These are phyloP conservation scores for Lepidochitona cinerea DNA, from an alignment of 2,888 invertebrate species.

Conservation along the genomic window DNA sequence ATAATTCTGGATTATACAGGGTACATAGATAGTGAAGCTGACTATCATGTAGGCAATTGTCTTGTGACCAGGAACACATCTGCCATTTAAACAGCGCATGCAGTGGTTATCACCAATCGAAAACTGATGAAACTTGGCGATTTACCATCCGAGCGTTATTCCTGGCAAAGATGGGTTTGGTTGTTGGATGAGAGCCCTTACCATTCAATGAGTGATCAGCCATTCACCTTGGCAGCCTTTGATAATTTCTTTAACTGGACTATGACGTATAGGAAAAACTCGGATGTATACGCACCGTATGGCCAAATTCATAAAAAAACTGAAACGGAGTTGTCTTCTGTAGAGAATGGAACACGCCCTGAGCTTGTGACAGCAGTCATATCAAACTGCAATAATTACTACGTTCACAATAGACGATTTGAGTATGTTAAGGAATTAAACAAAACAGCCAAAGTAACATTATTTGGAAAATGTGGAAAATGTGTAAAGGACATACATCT, in stretches of 20 bases:
- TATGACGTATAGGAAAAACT: not conserved
- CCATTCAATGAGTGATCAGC: not conserved
- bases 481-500: too few species aligned
- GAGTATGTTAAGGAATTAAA: not conserved
- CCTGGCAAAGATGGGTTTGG: slow-evolving; percentile 5
- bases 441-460: not conserved
- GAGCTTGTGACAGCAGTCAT: not conserved
- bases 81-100: not conserved
- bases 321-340: not conserved
- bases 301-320: not conserved
- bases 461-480: not conserved
- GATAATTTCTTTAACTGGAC: slow-evolving; percentile 2
- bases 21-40: not conserved
- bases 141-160: not conserved
- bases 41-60: not conserved
- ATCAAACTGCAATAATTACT: not conserved
- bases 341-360: not conserved
- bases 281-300: not conserved
- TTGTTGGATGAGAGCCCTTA: not conserved
- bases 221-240: not conserved
- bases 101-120: not conserved
- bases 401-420: not conserved
- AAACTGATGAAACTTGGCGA: not conserved
- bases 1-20: not conserved
- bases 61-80: not conserved